A percentile compares a stretch with the other conserved stretches of the same genome.
Conservation (phyloP, 2,888 invertebrate genomes). For the Eudemis profundana region DNA sequence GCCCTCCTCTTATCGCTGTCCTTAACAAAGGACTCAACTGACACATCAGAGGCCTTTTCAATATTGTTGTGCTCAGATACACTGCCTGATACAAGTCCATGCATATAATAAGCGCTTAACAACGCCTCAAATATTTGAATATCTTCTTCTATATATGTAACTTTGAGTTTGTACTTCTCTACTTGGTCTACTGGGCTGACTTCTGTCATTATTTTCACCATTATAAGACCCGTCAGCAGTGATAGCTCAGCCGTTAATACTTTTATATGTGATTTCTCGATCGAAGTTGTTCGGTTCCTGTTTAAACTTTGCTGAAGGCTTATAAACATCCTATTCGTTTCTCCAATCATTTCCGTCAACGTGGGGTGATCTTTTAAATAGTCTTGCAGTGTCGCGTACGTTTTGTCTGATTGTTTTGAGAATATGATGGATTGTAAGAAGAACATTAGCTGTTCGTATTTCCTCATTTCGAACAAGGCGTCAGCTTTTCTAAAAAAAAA, state of each 20-base stretch:
- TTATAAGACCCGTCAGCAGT: slow-evolving; percentile 81
- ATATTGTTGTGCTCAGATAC: slow-evolving; percentile 66
- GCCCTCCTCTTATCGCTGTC: slow-evolving; percentile 53
- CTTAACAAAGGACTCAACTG: slow-evolving; percentile 54
- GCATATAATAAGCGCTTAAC: slow-evolving; percentile 84
- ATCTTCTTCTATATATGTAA: slow-evolving; percentile 89
- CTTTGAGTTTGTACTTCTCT: slow-evolving; percentile 90
- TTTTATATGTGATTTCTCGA: slow-evolving; percentile 54
- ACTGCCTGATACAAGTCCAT: slow-evolving; percentile 71
- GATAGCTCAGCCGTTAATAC: slow-evolving; percentile 66
- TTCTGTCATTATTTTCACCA: slow-evolving; percentile 85
- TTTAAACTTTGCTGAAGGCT: slow-evolving; percentile 51
- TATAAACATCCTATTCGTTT: slow-evolving; percentile 56
- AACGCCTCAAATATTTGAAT: slow-evolving; percentile 85
- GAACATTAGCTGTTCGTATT: slow-evolving; percentile 64
- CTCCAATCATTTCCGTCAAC: slow-evolving; percentile 54
- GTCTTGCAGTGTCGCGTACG: slow-evolving; percentile 38
- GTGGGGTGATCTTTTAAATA: slow-evolving; percentile 56
- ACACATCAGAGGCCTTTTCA: slow-evolving; percentile 60
- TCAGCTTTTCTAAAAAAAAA: slow-evolving; percentile 65
- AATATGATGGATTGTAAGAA: slow-evolving; percentile 57
- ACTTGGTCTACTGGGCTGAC: slow-evolving; percentile 93
- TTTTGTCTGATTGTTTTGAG: slow-evolving; percentile 38
- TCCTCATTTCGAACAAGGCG: slow-evolving; percentile 66
- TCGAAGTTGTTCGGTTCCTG: slow-evolving; percentile 29